A percentile compares a stretch with the other conserved stretches of the same genome.
Evolutionary conservation across 1,140 invertebrate species (phyloP).

Genomic region (Glomeris maerens): DNA sequence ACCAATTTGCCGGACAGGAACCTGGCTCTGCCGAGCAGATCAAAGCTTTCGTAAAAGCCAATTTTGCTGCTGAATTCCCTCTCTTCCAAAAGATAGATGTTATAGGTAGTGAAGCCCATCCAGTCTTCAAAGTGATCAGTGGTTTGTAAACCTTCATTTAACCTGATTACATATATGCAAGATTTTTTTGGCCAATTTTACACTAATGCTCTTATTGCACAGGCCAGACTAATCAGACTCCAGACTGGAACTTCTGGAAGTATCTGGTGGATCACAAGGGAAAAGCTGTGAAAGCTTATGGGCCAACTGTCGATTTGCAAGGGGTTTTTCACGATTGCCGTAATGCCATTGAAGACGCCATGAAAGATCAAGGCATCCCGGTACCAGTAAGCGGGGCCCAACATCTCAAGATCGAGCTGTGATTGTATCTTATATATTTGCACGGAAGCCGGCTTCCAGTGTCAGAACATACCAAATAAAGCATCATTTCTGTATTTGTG

Average conservation of each 20-base stretch:
- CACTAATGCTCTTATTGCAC: conserved; percentile 3
- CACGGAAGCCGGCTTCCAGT: too few relatives aligned
- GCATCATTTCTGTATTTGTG: too few relatives aligned
- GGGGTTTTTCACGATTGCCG: conserved; percentile 31
- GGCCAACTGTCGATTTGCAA: conserved; percentile 30
- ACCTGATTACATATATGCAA: conserved; percentile 21
- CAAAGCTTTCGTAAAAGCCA: conserved; percentile 27
- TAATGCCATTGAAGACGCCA: too few relatives aligned
- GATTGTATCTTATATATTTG: too few relatives aligned
- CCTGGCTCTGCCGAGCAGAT: conserved; percentile 31
- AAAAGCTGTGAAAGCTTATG: conserved; percentile 32
- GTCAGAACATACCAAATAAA: too few relatives aligned
- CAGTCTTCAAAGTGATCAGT: conserved; percentile 39
- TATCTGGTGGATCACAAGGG: conserved; percentile 37
- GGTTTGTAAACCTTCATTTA: too few relatives aligned
- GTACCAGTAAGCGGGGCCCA: too few relatives aligned
- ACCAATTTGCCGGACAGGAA: conserved; percentile 43
- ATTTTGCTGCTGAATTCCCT: conserved; percentile 33
- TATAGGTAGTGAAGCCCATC: conserved; percentile 39
- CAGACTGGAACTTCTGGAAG: conserved; percentile 42
- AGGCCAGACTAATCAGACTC: conserved; percentile 18
- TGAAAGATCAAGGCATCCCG: too few relatives aligned
- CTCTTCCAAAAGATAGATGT: conserved; percentile 41
- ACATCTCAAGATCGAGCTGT: too few relatives aligned
- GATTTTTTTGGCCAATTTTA: conserved; percentile 13